phyloP scores from a whole-genome alignment of 2,113 vertebrate genomes.

The Peromyscus polionotus region DNA sequence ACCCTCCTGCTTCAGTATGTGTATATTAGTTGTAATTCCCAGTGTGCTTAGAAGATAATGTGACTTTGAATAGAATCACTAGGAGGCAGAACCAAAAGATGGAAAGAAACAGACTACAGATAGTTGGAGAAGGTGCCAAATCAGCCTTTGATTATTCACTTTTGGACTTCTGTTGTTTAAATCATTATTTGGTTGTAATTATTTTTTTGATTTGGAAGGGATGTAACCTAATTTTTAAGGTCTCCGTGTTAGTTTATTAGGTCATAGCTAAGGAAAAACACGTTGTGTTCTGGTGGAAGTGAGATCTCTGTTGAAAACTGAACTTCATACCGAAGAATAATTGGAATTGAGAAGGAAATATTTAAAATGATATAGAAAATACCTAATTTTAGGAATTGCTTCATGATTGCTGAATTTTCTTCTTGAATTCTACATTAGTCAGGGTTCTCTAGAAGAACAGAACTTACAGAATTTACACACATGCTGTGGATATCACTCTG shows the following conservation, averaged over 20 bases:
- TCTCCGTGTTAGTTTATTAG: neutral
- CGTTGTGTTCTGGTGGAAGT: neutral
- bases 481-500: too few relatives aligned
- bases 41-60: neutral
- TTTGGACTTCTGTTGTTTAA: neutral
- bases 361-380: constrained; percentile 8
- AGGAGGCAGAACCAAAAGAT: neutral
- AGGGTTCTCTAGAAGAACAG: neutral
- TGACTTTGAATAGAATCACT: neutral
- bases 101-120: neutral
- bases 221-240: neutral
- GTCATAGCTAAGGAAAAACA: neutral
- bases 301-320: neutral
- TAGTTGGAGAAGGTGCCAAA: neutral
- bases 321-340: constrained; percentile 24
- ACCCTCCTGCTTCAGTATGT: neutral
- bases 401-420: constrained; percentile 8
- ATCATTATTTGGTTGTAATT: neutral
- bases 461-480: neutral
- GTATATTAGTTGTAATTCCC: neutral
- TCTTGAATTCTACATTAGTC: neutral
- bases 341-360: constrained; percentile 27
- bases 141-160: constrained; percentile 2
- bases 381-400: neutral
- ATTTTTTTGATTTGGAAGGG: neutral